A percentile compares a stretch with the other conserved stretches of the same genome.
Evolutionary conservation across 2,113 vertebrate genomes (phyloP).

Genomic region (Noctilio leporinus): DNA sequence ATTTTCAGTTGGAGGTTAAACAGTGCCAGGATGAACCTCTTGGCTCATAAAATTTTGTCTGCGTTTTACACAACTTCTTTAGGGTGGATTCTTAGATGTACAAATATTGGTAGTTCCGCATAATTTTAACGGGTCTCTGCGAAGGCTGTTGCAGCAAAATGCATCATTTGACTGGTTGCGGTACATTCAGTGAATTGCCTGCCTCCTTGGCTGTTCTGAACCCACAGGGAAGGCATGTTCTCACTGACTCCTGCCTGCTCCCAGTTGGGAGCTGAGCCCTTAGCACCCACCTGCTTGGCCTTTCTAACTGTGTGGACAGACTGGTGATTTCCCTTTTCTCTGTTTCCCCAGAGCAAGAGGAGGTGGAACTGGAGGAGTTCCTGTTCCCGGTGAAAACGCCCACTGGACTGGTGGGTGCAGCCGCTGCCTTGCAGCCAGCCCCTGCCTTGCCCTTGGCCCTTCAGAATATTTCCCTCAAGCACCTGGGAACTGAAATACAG

Average conservation of each 20-base stretch:
- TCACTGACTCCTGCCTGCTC: neutral
- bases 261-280: neutral
- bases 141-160: neutral
- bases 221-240: neutral
- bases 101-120: neutral
- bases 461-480: constrained; percentile 92
- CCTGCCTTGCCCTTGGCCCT: constrained; percentile 78
- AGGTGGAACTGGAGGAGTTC: constrained; percentile 80
- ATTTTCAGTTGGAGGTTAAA: neutral
- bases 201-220: neutral
- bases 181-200: neutral
- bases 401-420: constrained; percentile 85
- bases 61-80: neutral
- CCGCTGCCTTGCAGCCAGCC: constrained; percentile 79
- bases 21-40: neutral
- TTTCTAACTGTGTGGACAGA: too few species aligned
- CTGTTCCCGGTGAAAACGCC: constrained; percentile 86
- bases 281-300: neutral
- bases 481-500: constrained; percentile 95
- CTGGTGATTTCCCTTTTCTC: neutral
- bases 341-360: constrained; percentile 53
- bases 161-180: neutral
- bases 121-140: neutral
- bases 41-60: neutral
- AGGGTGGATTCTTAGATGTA: neutral